Evolutionary conservation across 1,140 invertebrate genomes (phyloP).

Genomic region (Temnothorax curvispinosus): DNA sequence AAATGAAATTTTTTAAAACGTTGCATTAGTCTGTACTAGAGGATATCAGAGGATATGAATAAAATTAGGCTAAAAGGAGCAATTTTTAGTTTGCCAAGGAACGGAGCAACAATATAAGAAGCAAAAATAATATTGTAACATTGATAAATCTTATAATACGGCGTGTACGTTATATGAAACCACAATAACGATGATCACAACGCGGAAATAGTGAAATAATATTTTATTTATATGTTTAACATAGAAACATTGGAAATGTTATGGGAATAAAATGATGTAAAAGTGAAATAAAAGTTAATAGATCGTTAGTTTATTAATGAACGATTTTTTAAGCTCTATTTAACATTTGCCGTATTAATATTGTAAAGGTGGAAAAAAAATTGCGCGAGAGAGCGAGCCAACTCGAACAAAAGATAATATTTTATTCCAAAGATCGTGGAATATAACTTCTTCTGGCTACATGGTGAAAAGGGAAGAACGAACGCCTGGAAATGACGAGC

Average conservation of each 20-base stretch:
- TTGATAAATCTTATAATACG: constrained; percentile 2
- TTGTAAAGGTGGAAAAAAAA: constrained; percentile 28
- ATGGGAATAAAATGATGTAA: neutral
- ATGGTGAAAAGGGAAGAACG: constrained; percentile 69
- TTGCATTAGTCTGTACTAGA: neutral
- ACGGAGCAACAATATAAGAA: neutral
- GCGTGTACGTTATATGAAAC: neutral
- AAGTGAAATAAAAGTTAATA: neutral
- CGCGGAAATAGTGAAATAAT: neutral
- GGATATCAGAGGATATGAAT: neutral
- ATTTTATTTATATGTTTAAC: constrained; percentile 7
- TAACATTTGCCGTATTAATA: constrained; percentile 5
- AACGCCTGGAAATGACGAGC: constrained; percentile 75
- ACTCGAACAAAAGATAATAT: constrained; percentile 60
- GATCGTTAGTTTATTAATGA: neutral
- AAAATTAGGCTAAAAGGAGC: constrained; percentile 1
- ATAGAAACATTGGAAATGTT: neutral
- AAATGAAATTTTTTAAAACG: constrained; percentile 17
- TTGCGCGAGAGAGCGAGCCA: constrained; percentile 35
- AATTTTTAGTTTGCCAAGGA: neutral
- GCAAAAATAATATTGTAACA: neutral
- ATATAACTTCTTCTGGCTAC: constrained; percentile 73
- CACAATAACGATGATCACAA: neutral
- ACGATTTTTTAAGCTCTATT: neutral
- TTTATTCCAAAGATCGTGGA: constrained; percentile 69